Evolutionary conservation across 2,888 invertebrate species (phyloP), one percentile per base, ranked within the genome.

Genomic region (Drosophila engyochracea): DNA sequence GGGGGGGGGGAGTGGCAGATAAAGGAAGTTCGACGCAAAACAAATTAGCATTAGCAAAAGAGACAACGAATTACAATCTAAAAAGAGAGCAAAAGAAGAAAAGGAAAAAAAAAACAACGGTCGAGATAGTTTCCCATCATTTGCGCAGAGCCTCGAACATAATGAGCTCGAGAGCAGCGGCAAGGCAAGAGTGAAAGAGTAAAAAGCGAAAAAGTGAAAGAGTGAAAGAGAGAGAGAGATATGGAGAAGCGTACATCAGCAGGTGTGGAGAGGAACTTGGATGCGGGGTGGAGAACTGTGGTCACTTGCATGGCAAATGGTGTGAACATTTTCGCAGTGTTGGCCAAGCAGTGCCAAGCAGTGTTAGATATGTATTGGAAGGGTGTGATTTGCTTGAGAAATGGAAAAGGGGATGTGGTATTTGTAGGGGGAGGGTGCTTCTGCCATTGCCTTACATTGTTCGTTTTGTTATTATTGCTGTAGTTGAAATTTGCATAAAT

Each of bases 61-160:
- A 74, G 80, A 75, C 64, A 59, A 52, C 55, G 22, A 35, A n/a
- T 55, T 35, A 44, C 54, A 12, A 49, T 61, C 55, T 25, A 62
- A 53, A 70, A 64, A 51, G 58, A 64, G 63, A 71, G 74, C 68
- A 85, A 88, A 85, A 74, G 12, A 52, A 28, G n/a, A 37, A 22
- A 44, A 22, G 5, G 3, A n/a, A 25, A 44, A 41, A 41, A 41
- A 58, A 41, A 41, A 41, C 31, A 58, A 78, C 54, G 64, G 44
- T 71, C 73, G 67, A 82, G 71, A 78, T 82, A 83, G 88, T 88
- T 89, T 87, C 87, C 87, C 87, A 87, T 87, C 88, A 88, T 87
- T 87, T 89, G 90, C 79, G 74, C 72, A 73, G 65, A 58, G 59
- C 65, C 67, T 65, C 68, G 47, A 55, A 74, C 84, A 79, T 85